phyloP scores from a whole-genome alignment of 2,113 vertebrate genomes.

The Sterna hirundo region DNA sequence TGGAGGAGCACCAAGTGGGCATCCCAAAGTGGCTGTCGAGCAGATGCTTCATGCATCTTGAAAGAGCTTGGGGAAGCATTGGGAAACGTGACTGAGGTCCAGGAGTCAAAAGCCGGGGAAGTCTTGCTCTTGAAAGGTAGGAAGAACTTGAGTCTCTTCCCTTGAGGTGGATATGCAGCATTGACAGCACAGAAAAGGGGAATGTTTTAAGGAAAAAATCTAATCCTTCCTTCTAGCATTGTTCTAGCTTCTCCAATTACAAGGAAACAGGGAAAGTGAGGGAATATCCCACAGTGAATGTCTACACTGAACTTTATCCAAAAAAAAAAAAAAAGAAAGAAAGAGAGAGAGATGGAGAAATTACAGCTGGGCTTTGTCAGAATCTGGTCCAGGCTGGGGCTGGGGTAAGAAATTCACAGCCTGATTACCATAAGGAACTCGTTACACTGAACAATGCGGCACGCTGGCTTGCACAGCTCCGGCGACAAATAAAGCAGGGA shows the following conservation, averaged over 20 bases:
- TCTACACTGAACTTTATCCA: neutral
- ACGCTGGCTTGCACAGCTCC: neutral
- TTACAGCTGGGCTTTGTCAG: neutral
- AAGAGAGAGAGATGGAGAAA: neutral
- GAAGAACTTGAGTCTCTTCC: neutral
- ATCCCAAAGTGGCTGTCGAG: neutral
- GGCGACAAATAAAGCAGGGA: neutral
- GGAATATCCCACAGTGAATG: neutral
- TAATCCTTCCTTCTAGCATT: neutral
- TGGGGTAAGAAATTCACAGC: neutral
- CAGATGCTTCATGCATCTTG: neutral
- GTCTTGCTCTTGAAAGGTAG: neutral
- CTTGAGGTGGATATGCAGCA: neutral
- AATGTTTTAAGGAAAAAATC: neutral
- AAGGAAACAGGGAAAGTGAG: neutral
- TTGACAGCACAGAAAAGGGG: neutral
- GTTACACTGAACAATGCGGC: neutral
- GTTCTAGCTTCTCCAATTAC: neutral
- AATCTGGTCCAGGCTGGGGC: neutral
- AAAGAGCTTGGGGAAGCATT: neutral
- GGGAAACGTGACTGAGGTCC: neutral
- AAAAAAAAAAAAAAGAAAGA: neutral
- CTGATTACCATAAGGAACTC: neutral
- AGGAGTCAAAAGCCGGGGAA: neutral
- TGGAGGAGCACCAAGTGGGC: neutral